Conservation (phyloP, 1,140 invertebrate species). For the Geopemphigus sp. region DNA sequence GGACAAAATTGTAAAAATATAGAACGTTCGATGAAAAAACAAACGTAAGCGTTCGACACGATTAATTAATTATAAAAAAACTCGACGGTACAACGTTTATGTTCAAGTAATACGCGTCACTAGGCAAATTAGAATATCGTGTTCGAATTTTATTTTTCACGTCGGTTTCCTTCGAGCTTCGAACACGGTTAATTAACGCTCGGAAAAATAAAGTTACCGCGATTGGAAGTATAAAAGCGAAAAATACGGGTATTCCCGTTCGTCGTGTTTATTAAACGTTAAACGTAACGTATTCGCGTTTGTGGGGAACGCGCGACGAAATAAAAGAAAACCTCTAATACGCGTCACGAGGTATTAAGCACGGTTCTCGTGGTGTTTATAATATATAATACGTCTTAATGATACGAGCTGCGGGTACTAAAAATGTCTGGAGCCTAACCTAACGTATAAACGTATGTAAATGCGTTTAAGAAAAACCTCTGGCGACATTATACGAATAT, state of each 20-base stretch:
- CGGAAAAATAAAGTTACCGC: background rate
- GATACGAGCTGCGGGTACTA: background rate
- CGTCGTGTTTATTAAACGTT: background rate
- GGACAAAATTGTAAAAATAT: too few species aligned
- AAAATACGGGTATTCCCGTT: background rate
- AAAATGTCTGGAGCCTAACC: background rate
- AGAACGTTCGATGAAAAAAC: too few species aligned
- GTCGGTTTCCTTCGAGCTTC: too few species aligned
- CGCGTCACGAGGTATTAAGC: slow-evolving; percentile 31
- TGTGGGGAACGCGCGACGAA: background rate
- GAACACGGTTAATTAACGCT: too few species aligned
- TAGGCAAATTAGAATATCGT: too few species aligned
- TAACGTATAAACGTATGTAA: background rate
- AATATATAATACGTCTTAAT: slow-evolving; percentile 38
- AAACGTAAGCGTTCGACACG: too few species aligned
- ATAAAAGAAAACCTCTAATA: slow-evolving; percentile 8
- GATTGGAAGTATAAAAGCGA: background rate
- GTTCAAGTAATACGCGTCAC: too few species aligned
- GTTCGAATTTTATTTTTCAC: too few species aligned
- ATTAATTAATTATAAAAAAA: too few species aligned
- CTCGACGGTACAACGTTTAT: too few species aligned
- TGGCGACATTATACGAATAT: background rate
- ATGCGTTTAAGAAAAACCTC: background rate
- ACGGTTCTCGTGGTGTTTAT: slow-evolving; percentile 10
- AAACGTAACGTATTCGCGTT: background rate